These are phyloP conservation scores for Trachelus troglodyta DNA, from an alignment of 2,888 invertebrate species.

Conservation along the genomic window DNA sequence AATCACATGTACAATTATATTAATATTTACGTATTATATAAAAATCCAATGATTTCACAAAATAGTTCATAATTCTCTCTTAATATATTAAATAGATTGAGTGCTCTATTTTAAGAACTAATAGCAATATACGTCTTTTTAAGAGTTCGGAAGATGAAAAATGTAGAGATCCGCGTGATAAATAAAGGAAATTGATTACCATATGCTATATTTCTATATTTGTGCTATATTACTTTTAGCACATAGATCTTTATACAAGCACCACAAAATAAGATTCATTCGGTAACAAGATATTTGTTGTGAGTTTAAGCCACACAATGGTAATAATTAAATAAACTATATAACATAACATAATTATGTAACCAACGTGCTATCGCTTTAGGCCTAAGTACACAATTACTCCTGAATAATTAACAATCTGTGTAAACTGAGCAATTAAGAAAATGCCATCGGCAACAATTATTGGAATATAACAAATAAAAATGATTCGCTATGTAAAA, in stretches of 20 bases:
- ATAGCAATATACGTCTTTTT: neutral
- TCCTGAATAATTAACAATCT: neutral
- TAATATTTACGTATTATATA: neutral
- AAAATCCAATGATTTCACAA: neutral
- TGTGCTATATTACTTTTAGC: neutral
- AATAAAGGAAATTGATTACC: no score
- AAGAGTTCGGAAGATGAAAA: neutral
- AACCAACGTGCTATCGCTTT: neutral
- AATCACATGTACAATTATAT: neutral
- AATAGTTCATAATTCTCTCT: neutral
- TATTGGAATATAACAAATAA: neutral
- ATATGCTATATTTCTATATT: no score
- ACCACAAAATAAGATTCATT: neutral
- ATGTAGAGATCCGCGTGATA: neutral
- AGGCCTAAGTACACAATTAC: neutral
- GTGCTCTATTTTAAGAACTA: no score
- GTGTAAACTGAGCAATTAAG: neutral
- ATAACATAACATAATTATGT: neutral
- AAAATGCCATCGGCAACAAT: neutral
- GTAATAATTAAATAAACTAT: neutral
- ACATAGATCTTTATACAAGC: neutral
- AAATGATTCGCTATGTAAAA: neutral
- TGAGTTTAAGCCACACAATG: neutral
- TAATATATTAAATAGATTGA: neutral
- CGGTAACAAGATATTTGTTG: neutral